phyloP scores from a whole-genome alignment of 1,140 invertebrate species.

The Zaprionus capensis region DNA sequence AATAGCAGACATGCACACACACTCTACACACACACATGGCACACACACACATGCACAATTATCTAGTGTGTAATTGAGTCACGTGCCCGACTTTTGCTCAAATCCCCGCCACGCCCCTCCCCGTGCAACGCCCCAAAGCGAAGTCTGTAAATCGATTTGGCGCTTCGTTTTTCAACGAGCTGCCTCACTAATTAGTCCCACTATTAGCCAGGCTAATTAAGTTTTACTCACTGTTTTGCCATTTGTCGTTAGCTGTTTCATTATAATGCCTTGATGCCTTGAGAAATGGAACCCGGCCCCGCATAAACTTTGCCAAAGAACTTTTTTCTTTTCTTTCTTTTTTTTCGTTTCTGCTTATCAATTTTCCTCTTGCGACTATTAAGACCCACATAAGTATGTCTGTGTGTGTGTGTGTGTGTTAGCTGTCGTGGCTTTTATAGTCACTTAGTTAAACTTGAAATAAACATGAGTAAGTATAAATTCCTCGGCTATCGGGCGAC shows the following conservation, averaged over 20 bases:
- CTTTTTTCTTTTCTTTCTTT: background rate
- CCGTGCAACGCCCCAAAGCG: background rate
- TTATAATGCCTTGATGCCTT: slow-evolving; percentile 25
- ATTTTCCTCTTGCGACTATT: slow-evolving; percentile 27
- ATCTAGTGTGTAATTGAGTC: slow-evolving; percentile 48
- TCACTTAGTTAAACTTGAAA: slow-evolving; percentile 75
- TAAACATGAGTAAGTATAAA: slow-evolving; percentile 77
- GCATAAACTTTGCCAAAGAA: slow-evolving; percentile 21
- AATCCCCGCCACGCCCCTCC: background rate
- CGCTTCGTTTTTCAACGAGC: slow-evolving; percentile 49
- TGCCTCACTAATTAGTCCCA: slow-evolving; percentile 63
- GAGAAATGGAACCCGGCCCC: slow-evolving; percentile 29
- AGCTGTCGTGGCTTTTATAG: slow-evolving; percentile 47
- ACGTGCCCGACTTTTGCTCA: slow-evolving; percentile 46
- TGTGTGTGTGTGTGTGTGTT: background rate
- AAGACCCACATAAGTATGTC: background rate
- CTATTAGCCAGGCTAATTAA: slow-evolving; percentile 71
- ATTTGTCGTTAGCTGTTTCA: slow-evolving; percentile 17
- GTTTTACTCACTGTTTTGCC: slow-evolving; percentile 44
- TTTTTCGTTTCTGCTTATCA: slow-evolving; percentile 34
- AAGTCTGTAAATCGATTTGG: slow-evolving; percentile 62
- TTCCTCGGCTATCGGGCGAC: slow-evolving; percentile 66
- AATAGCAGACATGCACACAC: slow-evolving; percentile 3
- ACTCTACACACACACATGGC: background rate
- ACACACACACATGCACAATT: background rate